These are phyloP conservation scores for Clarias fuscus DNA, from an alignment of 2,797 vertebrate species.

Conservation along the genomic window DNA sequence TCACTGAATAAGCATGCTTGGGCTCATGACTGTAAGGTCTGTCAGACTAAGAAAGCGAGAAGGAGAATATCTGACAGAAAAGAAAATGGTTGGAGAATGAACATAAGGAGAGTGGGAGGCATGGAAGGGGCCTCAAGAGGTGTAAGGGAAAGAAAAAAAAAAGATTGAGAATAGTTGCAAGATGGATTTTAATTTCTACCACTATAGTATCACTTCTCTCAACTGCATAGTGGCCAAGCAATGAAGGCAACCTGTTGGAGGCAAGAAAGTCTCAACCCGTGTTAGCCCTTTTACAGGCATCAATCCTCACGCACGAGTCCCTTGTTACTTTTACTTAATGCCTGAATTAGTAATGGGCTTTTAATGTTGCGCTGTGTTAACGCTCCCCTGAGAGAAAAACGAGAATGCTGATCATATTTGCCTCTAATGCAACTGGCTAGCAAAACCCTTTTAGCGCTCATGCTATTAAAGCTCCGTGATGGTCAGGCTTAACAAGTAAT, in stretches of 20 bases:
- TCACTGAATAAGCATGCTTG: constrained; percentile 3
- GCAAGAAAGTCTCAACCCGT: not conserved
- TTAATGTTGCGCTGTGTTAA: constrained; percentile 10
- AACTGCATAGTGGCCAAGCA: not conserved
- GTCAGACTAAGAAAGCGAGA: constrained; percentile 6
- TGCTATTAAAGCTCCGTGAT: not conserved
- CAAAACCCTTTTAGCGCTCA: not conserved
- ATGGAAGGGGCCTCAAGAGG: not conserved
- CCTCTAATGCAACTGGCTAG: not conserved
- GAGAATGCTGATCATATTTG: not conserved
- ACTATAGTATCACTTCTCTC: constrained; percentile 9
- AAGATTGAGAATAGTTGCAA: not conserved
- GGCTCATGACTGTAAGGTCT: not conserved
- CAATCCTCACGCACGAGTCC: constrained; percentile 5
- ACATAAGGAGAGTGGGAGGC: constrained; percentile 13
- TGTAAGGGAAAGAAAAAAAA: not conserved
- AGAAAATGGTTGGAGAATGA: constrained; percentile 24
- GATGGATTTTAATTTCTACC: constrained; percentile 1
- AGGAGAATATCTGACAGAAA: constrained; percentile 15
- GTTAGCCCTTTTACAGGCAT: constrained; percentile 1
- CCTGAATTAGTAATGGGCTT: not conserved
- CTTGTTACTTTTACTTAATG: constrained; percentile 8
- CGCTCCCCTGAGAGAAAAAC: not conserved
- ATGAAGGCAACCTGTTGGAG: not conserved
- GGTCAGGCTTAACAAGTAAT: not conserved